phyloP scores from a whole-genome alignment of 2,797 vertebrate species.

The Acanthurus leucopareius region DNA sequence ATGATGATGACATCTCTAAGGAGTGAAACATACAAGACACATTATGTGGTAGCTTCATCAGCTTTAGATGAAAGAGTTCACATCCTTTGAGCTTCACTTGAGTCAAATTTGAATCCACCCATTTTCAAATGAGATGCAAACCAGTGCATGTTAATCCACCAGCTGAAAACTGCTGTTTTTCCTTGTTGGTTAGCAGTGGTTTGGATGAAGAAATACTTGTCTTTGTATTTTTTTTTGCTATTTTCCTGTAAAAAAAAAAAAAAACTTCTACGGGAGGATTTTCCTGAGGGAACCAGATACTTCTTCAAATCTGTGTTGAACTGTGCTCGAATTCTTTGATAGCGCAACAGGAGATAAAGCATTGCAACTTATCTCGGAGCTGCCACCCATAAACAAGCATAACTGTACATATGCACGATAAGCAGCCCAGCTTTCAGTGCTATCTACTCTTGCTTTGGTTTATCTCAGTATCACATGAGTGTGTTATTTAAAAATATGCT shows the following conservation, averaged over 20 bases:
- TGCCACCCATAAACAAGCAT: conserved; percentile 68
- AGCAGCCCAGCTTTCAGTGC: conserved; percentile 35
- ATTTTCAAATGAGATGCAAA: conserved; percentile 30
- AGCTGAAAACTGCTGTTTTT: conserved; percentile 2
- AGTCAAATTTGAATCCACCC: conserved; percentile 14
- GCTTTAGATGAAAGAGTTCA: conserved; percentile 18
- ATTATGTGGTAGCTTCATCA: conserved; percentile 17
- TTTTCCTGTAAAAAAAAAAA: neutral
- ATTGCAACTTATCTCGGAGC: conserved; percentile 63
- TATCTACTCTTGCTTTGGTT: conserved; percentile 49
- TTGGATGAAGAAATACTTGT: conserved; percentile 36
- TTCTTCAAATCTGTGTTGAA: conserved; percentile 58
- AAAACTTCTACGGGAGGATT: conserved; percentile 22
- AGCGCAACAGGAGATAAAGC: conserved; percentile 57
- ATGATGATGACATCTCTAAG: neutral
- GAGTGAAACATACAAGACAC: neutral
- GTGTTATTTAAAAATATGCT: conserved; percentile 36
- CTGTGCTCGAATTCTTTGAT: conserved; percentile 65
- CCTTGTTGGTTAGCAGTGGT: conserved; percentile 1
- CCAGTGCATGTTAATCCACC: conserved; percentile 1
- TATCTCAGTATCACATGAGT: conserved; percentile 55
- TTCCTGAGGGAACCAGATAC: conserved; percentile 42
- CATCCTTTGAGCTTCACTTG: conserved; percentile 27
- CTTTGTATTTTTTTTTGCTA: neutral
- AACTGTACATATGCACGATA: conserved; percentile 43